Percentiles rank a stretch among this genome's conserved stretches.
Conservation (phyloP, 2,797 vertebrate species). For the Mormyrops boulengeri region DNA sequence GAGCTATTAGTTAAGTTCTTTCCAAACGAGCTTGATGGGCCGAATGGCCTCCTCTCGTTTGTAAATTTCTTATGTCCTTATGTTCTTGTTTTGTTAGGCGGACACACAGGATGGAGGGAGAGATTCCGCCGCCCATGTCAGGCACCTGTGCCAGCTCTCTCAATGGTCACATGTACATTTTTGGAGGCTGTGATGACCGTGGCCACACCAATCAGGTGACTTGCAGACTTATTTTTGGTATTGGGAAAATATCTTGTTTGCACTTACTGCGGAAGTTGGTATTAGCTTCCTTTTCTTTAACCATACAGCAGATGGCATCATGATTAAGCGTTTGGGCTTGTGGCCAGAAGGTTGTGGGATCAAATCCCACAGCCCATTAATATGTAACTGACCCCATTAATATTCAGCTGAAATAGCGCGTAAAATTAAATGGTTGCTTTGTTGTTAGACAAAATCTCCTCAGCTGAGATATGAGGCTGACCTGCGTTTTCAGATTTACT, state of each 20-base stretch:
- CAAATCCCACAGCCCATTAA: background rate
- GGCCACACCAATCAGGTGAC: conserved; percentile 87
- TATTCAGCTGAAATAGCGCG: background rate
- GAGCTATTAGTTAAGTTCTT: no score
- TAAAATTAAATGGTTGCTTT: background rate
- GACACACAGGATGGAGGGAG: conserved; percentile 76
- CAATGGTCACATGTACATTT: conserved; percentile 78
- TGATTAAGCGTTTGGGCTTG: background rate
- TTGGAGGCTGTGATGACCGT: conserved; percentile 88
- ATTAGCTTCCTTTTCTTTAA: background rate
- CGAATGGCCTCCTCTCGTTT: no score
- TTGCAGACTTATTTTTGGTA: background rate
- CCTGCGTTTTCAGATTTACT: conserved; percentile 73
- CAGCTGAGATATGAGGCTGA: conserved; percentile 1
- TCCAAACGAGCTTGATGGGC: no score
- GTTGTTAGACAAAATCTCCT: background rate
- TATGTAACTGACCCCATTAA: background rate
- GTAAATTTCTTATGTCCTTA: no score
- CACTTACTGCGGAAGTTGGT: background rate
- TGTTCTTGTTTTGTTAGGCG: conserved; percentile 55
- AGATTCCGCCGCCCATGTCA: conserved; percentile 83
- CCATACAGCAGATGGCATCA: background rate
- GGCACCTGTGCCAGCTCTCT: conserved; percentile 80
- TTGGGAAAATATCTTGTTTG: background rate
- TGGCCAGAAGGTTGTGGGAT: background rate